phyloP scores from a whole-genome alignment of 2,888 invertebrate genomes.

The Meghimatium bilineatum region DNA sequence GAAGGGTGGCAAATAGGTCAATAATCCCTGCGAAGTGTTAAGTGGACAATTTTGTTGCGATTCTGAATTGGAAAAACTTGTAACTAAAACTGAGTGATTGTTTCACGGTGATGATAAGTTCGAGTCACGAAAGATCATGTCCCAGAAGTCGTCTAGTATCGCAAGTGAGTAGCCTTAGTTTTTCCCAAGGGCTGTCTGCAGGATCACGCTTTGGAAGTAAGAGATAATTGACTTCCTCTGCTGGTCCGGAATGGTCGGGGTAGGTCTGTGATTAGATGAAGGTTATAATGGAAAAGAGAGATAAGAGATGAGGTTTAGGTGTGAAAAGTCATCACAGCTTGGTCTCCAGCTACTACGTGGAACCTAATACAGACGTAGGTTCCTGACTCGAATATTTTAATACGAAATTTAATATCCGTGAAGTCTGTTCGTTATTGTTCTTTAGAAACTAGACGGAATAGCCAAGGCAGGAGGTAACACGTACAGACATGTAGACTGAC shows the following conservation, averaged over 20 bases:
- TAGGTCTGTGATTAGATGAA: neutral
- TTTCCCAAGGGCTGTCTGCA: neutral
- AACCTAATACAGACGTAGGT: neutral
- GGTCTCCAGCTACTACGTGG: neutral
- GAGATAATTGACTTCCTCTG: conserved; percentile 17
- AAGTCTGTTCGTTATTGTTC: no score
- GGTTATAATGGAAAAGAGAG: conserved; percentile 1
- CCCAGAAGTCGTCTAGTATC: conserved; percentile 8
- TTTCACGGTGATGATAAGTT: conserved; percentile 19
- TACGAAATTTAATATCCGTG: no score
- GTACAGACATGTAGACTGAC: no score
- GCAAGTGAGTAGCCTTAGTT: neutral
- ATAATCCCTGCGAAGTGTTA: conserved; percentile 11
- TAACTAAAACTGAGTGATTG: neutral
- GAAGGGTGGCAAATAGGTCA: neutral
- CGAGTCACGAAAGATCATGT: conserved; percentile 22
- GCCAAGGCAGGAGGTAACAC: no score
- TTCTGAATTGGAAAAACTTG: neutral
- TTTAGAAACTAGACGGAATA: no score
- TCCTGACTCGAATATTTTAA: neutral
- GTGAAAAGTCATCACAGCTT: conserved; percentile 22
- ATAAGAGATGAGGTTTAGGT: neutral
- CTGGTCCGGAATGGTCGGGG: neutral
- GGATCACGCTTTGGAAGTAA: neutral
- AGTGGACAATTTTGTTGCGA: conserved; percentile 31